A percentile compares a stretch with the other conserved stretches of the same genome.
Evolutionary conservation across 1,140 invertebrate genomes (phyloP).

Genomic region (Harpegnathos saltator): DNA sequence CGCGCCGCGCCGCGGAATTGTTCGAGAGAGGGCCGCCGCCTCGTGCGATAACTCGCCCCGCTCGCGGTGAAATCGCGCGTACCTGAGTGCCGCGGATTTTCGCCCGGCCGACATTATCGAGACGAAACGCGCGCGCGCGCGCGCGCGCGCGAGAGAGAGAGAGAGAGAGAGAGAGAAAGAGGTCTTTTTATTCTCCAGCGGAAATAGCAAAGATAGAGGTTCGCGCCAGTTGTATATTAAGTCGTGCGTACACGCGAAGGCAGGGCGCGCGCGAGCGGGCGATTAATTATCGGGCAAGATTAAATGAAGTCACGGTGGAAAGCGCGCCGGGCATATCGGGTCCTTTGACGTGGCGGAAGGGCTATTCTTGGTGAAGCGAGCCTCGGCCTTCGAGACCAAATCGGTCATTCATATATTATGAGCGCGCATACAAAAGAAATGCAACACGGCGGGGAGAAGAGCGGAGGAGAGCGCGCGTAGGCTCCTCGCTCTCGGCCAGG

Average conservation of each 20-base stretch:
- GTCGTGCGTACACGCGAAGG: not conserved
- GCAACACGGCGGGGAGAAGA: conserved; percentile 5
- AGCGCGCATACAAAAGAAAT: conserved; percentile 39
- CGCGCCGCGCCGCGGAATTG: not conserved
- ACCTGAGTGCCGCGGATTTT: too few relatives aligned
- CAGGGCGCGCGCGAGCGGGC: too few relatives aligned
- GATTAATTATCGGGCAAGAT: not conserved
- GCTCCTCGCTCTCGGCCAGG: conserved; percentile 5
- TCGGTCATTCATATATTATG: conserved; percentile 19
- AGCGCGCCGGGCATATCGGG: not conserved
- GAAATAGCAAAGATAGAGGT: too few relatives aligned
- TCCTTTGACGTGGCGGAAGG: not conserved
- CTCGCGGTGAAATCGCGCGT: too few relatives aligned
- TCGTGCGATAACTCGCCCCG: conserved; percentile 17
- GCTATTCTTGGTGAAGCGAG: conserved; percentile 11
- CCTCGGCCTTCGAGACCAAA: conserved; percentile 23
- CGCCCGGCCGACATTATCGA: too few relatives aligned
- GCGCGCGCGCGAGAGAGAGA: too few relatives aligned
- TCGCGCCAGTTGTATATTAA: not conserved
- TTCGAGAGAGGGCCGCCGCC: too few relatives aligned
- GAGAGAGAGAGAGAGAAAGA: too few relatives aligned
- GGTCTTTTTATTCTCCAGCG: too few relatives aligned
- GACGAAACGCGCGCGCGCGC: too few relatives aligned
- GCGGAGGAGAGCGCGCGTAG: too few relatives aligned
- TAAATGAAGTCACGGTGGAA: not conserved